Conservation (phyloP, 2,888 invertebrate genomes). For the Drosophila percnosoma region DNA sequence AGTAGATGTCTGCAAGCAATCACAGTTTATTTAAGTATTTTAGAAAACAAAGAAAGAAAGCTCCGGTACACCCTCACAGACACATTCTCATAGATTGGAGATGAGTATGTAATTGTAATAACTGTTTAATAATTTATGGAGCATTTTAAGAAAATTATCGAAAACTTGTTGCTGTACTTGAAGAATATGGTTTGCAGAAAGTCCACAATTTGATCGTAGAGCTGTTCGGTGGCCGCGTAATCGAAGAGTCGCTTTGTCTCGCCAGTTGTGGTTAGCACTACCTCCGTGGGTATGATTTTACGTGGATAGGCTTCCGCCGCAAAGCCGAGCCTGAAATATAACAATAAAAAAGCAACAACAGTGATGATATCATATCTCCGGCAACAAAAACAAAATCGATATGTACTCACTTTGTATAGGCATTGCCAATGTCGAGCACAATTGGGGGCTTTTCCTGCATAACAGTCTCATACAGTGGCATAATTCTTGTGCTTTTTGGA, state of each 20-base stretch:
- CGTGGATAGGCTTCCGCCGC: conserved; percentile 95
- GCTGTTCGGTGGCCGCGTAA: conserved; percentile 88
- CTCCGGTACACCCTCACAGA: neutral
- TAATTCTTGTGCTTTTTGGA: conserved; percentile 70
- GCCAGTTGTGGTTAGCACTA: conserved; percentile 88
- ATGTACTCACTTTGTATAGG: conserved; percentile 93
- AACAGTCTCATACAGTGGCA: conserved; percentile 93
- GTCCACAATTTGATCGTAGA: conserved; percentile 94
- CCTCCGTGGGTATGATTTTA: conserved; percentile 93
- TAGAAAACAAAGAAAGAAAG: neutral
- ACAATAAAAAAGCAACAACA: neutral
- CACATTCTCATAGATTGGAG: neutral
- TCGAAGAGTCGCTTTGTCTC: conserved; percentile 88
- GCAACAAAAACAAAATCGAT: conserved; percentile 1
- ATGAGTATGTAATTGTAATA: neutral
- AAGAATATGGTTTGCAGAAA: conserved; percentile 95
- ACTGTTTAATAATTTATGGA: neutral
- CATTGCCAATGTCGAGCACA: conserved; percentile 94
- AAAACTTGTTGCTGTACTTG: conserved; percentile 86
- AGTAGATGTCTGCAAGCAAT: conserved; percentile 89
- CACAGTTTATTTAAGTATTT: neutral
- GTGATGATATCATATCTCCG: conserved; percentile 63
- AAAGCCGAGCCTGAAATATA: conserved; percentile 92
- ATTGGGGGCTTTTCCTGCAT: conserved; percentile 95
- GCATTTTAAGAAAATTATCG: neutral